Conservation (phyloP, 2,113 vertebrate genomes). For the Pedetes capensis region DNA sequence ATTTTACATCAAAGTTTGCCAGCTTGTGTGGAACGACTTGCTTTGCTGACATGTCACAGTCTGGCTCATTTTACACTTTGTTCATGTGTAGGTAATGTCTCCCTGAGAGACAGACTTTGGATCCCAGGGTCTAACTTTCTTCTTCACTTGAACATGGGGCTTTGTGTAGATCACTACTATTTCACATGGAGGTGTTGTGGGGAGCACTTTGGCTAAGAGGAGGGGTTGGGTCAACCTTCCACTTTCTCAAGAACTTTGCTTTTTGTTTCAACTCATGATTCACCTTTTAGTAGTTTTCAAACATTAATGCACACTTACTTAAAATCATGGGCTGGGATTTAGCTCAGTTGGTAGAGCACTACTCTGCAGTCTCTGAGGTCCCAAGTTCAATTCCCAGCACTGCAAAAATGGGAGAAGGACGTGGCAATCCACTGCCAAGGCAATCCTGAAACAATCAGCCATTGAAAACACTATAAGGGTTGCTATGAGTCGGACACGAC, state of each 20-base stretch:
- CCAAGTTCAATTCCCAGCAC: no score
- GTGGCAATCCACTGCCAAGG: no score
- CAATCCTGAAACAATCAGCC: no score
- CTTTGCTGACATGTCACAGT: background rate
- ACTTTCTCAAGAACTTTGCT: background rate
- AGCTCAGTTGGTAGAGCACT: no score
- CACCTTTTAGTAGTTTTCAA: background rate
- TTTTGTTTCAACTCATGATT: background rate
- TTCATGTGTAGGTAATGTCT: rapidly evolving
- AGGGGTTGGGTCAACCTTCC: background rate
- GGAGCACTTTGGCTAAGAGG: background rate
- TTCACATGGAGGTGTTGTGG: rapidly evolving
- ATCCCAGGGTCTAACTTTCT: no score
- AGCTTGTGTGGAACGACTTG: background rate
- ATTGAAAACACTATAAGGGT: no score
- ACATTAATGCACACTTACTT: background rate
- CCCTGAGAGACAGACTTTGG: background rate
- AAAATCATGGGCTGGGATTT: no score
- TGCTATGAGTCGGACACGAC: no score
- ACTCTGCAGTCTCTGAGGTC: no score
- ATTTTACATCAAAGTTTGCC: background rate
- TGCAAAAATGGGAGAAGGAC: no score
- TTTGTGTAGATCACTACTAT: no score
- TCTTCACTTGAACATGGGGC: background rate
- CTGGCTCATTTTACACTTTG: background rate